phyloP scores from a whole-genome alignment of 2,888 invertebrate genomes.

The Lumbricus terrestris region DNA sequence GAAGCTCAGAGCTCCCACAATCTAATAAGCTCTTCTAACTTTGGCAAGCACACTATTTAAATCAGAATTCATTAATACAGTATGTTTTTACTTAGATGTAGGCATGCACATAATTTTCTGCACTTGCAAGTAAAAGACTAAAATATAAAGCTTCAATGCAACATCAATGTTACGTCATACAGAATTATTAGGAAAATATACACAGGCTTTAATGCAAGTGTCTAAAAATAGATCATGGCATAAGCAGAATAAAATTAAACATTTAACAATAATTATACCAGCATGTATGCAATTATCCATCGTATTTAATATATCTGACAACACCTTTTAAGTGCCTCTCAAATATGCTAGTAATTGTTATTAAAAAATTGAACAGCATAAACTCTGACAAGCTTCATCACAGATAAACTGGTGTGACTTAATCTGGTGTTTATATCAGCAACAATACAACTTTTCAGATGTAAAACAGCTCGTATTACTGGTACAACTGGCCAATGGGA shows the following conservation, averaged over 20 bases:
- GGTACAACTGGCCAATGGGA: background rate
- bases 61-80: background rate
- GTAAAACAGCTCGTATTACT: background rate
- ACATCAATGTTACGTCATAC: no score
- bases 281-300: background rate
- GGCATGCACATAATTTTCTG: no score
- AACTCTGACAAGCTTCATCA: background rate
- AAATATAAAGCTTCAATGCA: no score
- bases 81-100: background rate
- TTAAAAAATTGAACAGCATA: background rate
- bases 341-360: background rate
- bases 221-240: background rate
- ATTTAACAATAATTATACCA: no score
- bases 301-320: no score
- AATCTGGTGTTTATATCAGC: background rate
- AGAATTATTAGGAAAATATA: no score
- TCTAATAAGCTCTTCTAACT: no score
- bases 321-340: background rate
- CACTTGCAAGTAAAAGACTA: no score
- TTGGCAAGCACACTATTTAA: background rate
- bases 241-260: background rate
- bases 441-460: background rate
- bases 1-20: no score
- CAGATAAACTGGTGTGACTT: background rate
- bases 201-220: background rate